Base-by-base conservation (phyloP, 2,888 invertebrate genomes). In the Scaptomyza polygonia region DNA sequence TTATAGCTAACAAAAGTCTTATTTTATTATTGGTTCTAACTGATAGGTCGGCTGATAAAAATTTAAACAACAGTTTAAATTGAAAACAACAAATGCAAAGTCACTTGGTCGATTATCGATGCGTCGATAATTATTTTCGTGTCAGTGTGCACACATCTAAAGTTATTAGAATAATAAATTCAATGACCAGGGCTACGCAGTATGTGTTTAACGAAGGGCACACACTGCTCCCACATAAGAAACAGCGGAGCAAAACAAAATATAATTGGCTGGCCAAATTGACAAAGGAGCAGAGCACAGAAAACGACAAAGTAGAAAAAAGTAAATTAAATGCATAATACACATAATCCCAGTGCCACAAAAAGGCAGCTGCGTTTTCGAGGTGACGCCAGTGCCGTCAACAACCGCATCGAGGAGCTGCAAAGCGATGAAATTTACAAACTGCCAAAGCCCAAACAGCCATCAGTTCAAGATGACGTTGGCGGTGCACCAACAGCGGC, bases 361-460 rank as follows among this genome's bases (percentile, higher is more conserved):
- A 84, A 80, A 57, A 63, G 84, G 39, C 82, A 82, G 43, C 68
- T 82, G 53, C 86, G 82, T n/a, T 82, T 86, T 39, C 86, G 82
- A 14, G 75, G 75, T 14, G 82, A 82, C 39, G 54, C 69, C 40
- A 72, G 29, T 30, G 59, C 29, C 12, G 36, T 12, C 42, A 52
- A 34, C 16, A 84, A 59, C 36, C 77, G 78, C 8, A 65, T 82
- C 18, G 82, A 80, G 48, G 81, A 84, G 5, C 68, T 82, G 18
- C 71, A 65, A 43, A 53, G 39, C 25, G 73, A 76, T 8, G 71
- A 72, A 43, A 34, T 47, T 18, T 54, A 25, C 11, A 72, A 75
- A 61, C n/a, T 40, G 27, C 32, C 77, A 48, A 72, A 77, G 32
- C 44, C 43, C 45, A 75, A 77, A 52, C 61, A 59, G 54, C 51